Conservation (phyloP, 1,140 invertebrate genomes). For the Pogonognathellus flavescens region DNA sequence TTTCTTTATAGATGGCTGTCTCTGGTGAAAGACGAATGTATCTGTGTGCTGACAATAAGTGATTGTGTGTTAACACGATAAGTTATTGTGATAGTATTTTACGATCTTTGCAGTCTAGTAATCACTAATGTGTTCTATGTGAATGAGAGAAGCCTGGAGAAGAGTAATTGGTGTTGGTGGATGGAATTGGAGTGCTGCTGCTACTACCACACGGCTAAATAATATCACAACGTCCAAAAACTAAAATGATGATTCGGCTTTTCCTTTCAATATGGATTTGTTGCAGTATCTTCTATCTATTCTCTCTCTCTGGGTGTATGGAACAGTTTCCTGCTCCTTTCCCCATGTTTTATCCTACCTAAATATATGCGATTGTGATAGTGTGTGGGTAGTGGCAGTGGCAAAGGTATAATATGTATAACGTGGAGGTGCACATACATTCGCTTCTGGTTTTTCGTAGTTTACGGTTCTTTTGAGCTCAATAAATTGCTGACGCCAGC, state of each 20-base stretch:
- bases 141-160: neutral
- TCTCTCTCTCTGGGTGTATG: neutral
- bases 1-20: no score
- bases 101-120: neutral
- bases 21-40: neutral
- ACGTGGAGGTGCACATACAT: neutral
- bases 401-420: neutral
- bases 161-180: neutral
- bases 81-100: neutral
- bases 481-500: conserved; percentile 46
- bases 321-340: neutral
- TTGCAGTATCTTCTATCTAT: neutral
- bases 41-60: conserved; percentile 31
- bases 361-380: neutral
- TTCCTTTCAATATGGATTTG: neutral
- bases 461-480: conserved; percentile 27
- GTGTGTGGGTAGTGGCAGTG: neutral
- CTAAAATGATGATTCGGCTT: conserved; percentile 34
- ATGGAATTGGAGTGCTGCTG: no score
- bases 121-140: neutral
- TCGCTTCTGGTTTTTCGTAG: conserved; percentile 36
- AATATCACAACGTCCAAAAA: neutral
- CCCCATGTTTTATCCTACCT: neutral
- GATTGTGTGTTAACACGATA: conserved; percentile 39
- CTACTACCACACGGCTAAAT: no score